Percentiles rank a stretch among this genome's conserved stretches.
Conservation (phyloP, 2,797 vertebrate species). For the Decapterus maruadsi region DNA sequence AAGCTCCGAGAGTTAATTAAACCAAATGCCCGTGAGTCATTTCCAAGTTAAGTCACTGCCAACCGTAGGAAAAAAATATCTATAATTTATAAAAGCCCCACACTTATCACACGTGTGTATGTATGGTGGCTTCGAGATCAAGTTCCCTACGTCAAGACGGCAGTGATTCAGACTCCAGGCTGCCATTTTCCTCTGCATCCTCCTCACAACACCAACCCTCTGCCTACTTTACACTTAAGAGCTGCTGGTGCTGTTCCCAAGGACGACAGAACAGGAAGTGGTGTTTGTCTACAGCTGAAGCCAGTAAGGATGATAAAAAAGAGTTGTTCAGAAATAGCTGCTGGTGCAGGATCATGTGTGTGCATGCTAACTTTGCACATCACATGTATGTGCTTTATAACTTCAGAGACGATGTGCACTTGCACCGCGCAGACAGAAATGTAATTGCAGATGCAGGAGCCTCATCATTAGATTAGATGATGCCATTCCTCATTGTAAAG, state of each 20-base stretch:
- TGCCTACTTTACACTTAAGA: constrained; percentile 26
- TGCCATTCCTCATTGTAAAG: not conserved
- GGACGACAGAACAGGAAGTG: constrained; percentile 41
- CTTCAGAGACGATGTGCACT: not conserved
- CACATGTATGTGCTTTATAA: not conserved
- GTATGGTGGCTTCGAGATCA: constrained; percentile 12
- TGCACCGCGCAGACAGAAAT: not conserved
- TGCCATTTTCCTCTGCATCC: constrained; percentile 11
- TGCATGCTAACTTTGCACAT: not conserved
- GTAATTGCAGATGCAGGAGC: not conserved
- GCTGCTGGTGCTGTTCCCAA: constrained; percentile 35
- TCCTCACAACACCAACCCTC: constrained; percentile 27
- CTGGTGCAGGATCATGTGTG: not conserved
- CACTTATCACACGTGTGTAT: constrained; percentile 6
- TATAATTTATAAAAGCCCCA: constrained; percentile 7
- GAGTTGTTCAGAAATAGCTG: not conserved
- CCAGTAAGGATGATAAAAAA: not conserved
- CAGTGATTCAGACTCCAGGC: constrained; percentile 42
- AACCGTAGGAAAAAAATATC: not conserved
- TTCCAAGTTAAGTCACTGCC: not conserved
- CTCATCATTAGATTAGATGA: constrained; percentile 9
- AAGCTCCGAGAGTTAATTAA: not conserved
- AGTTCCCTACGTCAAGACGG: constrained; percentile 21
- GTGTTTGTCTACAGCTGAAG: constrained; percentile 4
- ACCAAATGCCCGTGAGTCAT: not conserved